Evolutionary conservation across 2,797 vertebrate species (phyloP).

Genomic region (Coreius guichenoti): DNA sequence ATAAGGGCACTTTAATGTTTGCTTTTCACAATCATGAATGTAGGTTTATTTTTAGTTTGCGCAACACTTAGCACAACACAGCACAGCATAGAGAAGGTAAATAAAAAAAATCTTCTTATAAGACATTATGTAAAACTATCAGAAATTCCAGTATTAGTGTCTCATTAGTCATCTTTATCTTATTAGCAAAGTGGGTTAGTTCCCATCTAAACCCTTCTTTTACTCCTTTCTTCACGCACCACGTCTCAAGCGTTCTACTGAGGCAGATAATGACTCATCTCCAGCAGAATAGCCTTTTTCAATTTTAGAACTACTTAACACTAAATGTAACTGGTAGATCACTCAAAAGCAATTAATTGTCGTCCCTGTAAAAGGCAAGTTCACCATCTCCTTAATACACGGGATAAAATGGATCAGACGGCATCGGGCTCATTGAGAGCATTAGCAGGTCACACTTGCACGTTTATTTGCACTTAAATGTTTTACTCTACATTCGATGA

Average conservation of each 20-base stretch:
- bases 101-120: not conserved
- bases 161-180: conserved; percentile 34
- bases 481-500: conserved; percentile 79
- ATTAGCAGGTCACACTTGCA: conserved; percentile 56
- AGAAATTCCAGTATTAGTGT: conserved; percentile 12
- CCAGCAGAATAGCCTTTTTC: conserved; percentile 54
- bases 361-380: conserved; percentile 53
- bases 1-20: not conserved
- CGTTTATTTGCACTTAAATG: conserved; percentile 83
- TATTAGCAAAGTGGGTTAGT: conserved; percentile 24
- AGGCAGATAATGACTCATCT: conserved; percentile 58
- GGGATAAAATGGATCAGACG: conserved; percentile 56
- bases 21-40: not conserved
- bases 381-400: conserved; percentile 46
- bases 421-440: conserved; percentile 46
- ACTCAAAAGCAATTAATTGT: conserved; percentile 63
- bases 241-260: conserved; percentile 30
- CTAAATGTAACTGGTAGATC: conserved; percentile 62
- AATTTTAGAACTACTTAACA: conserved; percentile 62
- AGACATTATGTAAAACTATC: conserved; percentile 6
- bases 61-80: not conserved
- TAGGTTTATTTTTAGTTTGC: not conserved
- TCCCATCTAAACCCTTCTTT: conserved; percentile 32
- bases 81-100: not conserved
- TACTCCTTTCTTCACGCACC: conserved; percentile 44